phyloP scores from a whole-genome alignment of 2,888 invertebrate species.

The Synergus itoensis region DNA sequence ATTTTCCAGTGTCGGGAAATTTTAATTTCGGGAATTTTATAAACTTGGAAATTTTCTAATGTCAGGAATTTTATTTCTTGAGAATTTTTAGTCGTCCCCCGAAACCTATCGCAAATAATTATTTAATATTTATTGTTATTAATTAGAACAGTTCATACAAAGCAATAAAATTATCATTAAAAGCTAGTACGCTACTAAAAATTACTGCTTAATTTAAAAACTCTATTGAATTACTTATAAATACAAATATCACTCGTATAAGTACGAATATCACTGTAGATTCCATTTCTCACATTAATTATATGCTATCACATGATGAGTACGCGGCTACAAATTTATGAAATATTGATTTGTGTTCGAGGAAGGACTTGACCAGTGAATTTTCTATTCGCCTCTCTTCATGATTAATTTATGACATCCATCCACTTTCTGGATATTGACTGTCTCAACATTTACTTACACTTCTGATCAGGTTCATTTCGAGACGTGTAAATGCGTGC shows the following conservation, averaged over 20 bases:
- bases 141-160: too few relatives aligned
- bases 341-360: slow-evolving; percentile 33
- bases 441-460: background rate
- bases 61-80: too few relatives aligned
- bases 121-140: background rate
- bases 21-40: too few relatives aligned
- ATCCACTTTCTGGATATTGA: background rate
- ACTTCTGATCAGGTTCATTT: background rate
- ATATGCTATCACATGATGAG: background rate
- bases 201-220: too few relatives aligned
- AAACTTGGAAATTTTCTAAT: too few relatives aligned
- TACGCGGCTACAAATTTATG: background rate
- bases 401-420: background rate
- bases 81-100: too few relatives aligned
- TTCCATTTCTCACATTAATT: slow-evolving; percentile 10
- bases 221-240: too few relatives aligned
- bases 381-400: slow-evolving; percentile 3
- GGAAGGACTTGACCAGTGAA: background rate
- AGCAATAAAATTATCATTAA: too few relatives aligned
- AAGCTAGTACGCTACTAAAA: too few relatives aligned
- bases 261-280: too few relatives aligned
- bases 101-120: background rate
- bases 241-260: background rate
- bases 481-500: background rate
- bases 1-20: too few relatives aligned